Base-by-base conservation (phyloP, 1,140 invertebrate species). In the Listronotus bonariensis region DNA sequence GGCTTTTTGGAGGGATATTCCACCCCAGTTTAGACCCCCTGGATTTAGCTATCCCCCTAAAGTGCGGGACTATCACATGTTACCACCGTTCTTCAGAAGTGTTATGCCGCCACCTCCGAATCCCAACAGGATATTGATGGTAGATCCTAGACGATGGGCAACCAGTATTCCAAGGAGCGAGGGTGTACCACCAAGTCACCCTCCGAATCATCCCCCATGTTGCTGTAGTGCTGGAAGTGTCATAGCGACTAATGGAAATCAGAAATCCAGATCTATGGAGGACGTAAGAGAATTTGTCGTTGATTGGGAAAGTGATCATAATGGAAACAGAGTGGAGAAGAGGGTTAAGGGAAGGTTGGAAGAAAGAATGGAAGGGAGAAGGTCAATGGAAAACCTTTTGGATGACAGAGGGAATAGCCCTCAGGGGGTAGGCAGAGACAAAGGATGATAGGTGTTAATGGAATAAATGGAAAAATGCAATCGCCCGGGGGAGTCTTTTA, bases 361-460 rank as follows among this genome's bases (percentile, higher is more conserved):
- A 11, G 56, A 17, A 10, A 9, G 34, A 36, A 9, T 36, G 34
- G 34, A 36, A 36, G 80, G 81, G 15, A 80, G 86, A 48, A 83
- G 86, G 54, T 89, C 88, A 0, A 88, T 89, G 85, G 88, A 90
- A 74, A 88, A 89, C 76, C 77, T 89, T 15, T 68, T 86, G 49
- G 81, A 82, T 36, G 84, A 87, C 42, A 78, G 77, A 67, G 74
- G 42, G 15, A 31, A 34, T 46, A 20, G 12, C 15, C 54, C 54
- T 20, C 38, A 18, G 56, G 14, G 42, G 17, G 26, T 6, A 60
- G 38, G 46, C 6, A 20, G 14, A 60, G 46, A 34, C 42, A 32
- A n/a, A 26, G 26, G 20, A 15, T 15, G 20, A 1, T 15, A 11
- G 46, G 17, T 11, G 18, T 43, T 11, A 20, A 20, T 12, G 18